Conservation (phyloP, 2,113 vertebrate genomes). For the Aspiorhynchus laticeps region DNA sequence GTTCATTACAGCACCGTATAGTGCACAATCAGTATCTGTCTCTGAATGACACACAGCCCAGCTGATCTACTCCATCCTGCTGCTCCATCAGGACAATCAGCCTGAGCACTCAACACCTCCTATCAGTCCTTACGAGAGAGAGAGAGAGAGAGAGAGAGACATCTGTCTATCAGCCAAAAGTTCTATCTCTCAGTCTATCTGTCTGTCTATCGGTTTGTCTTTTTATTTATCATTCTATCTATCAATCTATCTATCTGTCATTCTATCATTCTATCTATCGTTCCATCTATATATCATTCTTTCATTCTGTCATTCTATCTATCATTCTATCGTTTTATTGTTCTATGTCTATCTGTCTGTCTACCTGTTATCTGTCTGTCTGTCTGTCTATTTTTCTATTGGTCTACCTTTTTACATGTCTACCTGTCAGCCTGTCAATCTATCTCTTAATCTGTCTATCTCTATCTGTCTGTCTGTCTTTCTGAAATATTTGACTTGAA, state of each 20-base stretch:
- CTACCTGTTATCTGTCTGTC: not conserved
- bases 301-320: not conserved
- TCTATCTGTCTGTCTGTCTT: not conserved
- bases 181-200: not conserved
- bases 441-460: not conserved
- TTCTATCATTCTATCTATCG: no score
- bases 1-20: not conserved
- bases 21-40: not conserved
- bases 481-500: not conserved
- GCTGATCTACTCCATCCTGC: not conserved
- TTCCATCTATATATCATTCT: no score
- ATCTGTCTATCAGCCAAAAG: not conserved
- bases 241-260: no score
- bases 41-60: not conserved
- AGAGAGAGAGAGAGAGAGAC: not conserved
- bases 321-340: not conserved
- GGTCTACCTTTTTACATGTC: no score
- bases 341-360: not conserved
- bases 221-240: no score
- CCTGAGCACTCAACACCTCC: not conserved
- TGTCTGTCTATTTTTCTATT: no score
- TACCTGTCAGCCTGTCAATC: no score
- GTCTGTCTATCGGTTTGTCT: not conserved
- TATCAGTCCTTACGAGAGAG: not conserved
- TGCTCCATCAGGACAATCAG: not conserved